Evolutionary conservation across 2,888 invertebrate genomes (phyloP).

Genomic region (Scotopteryx bipunctaria): DNA sequence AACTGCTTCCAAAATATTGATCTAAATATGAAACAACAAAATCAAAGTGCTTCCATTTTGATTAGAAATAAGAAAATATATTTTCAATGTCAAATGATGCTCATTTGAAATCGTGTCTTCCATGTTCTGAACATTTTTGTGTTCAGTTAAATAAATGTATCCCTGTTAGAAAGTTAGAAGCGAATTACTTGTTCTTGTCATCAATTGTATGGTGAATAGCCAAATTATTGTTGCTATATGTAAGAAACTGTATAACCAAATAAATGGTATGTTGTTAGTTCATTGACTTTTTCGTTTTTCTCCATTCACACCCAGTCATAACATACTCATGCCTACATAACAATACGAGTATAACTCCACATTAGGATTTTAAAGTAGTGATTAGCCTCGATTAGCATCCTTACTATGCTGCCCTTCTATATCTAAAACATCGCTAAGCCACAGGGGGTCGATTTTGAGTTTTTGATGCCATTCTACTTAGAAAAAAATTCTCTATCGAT

Average conservation of each 20-base stretch:
- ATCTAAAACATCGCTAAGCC: no score
- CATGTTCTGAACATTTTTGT: slow-evolving; percentile 47
- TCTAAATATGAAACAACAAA: no score
- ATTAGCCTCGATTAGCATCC: no score
- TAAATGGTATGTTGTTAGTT: slow-evolving; percentile 82
- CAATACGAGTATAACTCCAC: no score
- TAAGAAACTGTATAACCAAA: slow-evolving; percentile 79
- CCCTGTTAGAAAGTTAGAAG: slow-evolving; percentile 43
- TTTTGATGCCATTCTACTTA: no score
- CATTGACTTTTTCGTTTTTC: slow-evolving; percentile 47
- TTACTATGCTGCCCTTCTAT: no score
- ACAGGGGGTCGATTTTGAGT: no score
- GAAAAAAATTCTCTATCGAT: no score
- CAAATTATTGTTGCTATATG: slow-evolving; percentile 76
- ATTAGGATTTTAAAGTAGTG: no score
- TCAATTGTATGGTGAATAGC: slow-evolving; percentile 63
- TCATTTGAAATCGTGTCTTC: slow-evolving; percentile 49
- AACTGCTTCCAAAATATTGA: slow-evolving; percentile 9
- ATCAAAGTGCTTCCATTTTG: slow-evolving; percentile 51
- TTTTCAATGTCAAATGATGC: slow-evolving; percentile 71
- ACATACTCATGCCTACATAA: no score
- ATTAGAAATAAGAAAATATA: slow-evolving; percentile 51
- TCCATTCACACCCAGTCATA: no score
- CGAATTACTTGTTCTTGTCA: slow-evolving; percentile 50
- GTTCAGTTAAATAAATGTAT: slow-evolving; percentile 32